phyloP scores from a whole-genome alignment of 2,113 vertebrate species.

The Rana temporaria region DNA sequence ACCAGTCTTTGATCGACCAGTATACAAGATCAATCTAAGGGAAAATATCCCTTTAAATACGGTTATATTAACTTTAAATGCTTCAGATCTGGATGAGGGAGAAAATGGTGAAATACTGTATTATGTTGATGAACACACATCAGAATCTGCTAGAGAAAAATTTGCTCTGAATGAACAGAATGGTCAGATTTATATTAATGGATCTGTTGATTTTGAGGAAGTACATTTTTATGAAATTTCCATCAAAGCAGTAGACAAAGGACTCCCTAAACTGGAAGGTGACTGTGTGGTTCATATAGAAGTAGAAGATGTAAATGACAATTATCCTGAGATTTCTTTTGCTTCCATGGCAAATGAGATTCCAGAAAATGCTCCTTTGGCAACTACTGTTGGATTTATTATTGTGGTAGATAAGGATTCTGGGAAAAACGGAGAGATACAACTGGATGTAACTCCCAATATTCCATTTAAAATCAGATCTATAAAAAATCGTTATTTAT shows the following conservation, averaged over 20 bases:
- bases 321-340: too few species aligned
- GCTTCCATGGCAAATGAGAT: too few species aligned
- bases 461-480: conserved; percentile 67
- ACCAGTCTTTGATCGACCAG: conserved; percentile 72
- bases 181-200: too few species aligned
- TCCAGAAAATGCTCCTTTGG: too few species aligned
- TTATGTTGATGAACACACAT: neutral
- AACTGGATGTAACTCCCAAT: conserved; percentile 51
- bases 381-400: too few species aligned
- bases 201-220: too few species aligned
- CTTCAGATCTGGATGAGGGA: conserved; percentile 74
- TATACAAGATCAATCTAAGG: conserved; percentile 73
- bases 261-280: conserved; percentile 79
- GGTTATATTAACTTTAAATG: conserved; percentile 79
- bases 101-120: conserved; percentile 77
- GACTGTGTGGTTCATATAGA: too few species aligned
- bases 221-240: conserved; percentile 70
- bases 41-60: conserved; percentile 80
- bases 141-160: too few species aligned
- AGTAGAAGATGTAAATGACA: too few species aligned
- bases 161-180: too few species aligned
- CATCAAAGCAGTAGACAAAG: conserved; percentile 78
- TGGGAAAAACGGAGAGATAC: too few species aligned
- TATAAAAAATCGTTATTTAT: conserved; percentile 62
- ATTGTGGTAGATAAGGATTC: too few species aligned